phyloP scores from a whole-genome alignment of 2,113 vertebrate genomes.

The Rhinoderma darwinii region DNA sequence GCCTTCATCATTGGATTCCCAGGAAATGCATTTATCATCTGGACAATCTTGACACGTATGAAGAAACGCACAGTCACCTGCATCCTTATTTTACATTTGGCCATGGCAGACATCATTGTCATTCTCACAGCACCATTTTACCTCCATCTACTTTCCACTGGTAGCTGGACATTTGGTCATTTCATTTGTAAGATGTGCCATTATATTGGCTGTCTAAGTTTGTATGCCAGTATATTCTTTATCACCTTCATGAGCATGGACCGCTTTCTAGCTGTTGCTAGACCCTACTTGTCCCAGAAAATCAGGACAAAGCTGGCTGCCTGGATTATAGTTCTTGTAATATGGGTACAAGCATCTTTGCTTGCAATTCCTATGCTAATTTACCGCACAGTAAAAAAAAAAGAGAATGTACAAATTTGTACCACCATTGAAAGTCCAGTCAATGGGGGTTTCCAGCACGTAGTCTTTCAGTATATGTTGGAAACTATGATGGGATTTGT shows the following conservation, averaged over 20 bases:
- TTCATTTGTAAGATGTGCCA: slow-evolving; percentile 75
- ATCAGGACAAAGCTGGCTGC: slow-evolving; percentile 64
- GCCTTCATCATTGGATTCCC: slow-evolving; percentile 81
- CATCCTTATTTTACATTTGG: slow-evolving; percentile 84
- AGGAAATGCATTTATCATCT: slow-evolving; percentile 83
- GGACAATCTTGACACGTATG: slow-evolving; percentile 79
- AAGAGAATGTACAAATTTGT: neutral
- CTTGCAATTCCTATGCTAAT: slow-evolving; percentile 64
- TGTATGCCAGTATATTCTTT: slow-evolving; percentile 73
- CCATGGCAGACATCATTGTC: slow-evolving; percentile 79
- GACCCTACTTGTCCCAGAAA: slow-evolving; percentile 70
- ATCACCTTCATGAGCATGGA: slow-evolving; percentile 72
- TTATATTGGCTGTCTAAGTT: slow-evolving; percentile 79
- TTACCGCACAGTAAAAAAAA: neutral
- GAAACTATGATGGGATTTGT: slow-evolving; percentile 71
- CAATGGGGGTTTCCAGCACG: neutral
- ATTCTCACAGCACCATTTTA: slow-evolving; percentile 83
- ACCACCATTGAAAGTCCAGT: fast-evolving
- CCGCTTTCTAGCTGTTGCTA: slow-evolving; percentile 70
- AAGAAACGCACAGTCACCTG: slow-evolving; percentile 78
- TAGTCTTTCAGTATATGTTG: slow-evolving; percentile 67
- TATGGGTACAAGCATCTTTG: slow-evolving; percentile 67
- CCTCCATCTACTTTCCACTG: slow-evolving; percentile 69
- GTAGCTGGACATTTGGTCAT: slow-evolving; percentile 73
- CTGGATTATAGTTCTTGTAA: slow-evolving; percentile 56